Percentiles rank a stretch among this genome's conserved stretches.
These are phyloP conservation scores for Tokudaia tokunoshimensis DNA, from an alignment of 2,797 vertebrate genomes.

Conservation along the genomic window DNA sequence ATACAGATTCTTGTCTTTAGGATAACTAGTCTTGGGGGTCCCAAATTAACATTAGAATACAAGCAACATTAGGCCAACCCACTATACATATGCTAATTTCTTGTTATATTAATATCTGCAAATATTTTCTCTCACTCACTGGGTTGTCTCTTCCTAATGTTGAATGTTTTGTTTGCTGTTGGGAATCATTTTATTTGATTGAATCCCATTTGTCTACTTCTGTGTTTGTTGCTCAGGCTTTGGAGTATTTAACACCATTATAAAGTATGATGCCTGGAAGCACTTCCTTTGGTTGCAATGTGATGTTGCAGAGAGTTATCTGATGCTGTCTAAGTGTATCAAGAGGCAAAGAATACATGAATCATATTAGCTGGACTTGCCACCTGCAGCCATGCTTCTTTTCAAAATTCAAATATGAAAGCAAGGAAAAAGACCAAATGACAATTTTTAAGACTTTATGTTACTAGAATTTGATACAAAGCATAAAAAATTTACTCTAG, in stretches of 20 bases:
- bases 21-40: too few species aligned
- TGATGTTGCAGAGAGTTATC: not conserved
- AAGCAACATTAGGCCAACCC: too few species aligned
- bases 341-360: not conserved
- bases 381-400: not conserved
- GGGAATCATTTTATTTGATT: not conserved
- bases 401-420: slow-evolving; percentile 3
- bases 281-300: not conserved
- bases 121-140: not conserved
- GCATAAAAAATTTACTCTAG: slow-evolving; percentile 42
- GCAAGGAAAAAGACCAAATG: not conserved
- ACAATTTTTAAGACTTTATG: not conserved
- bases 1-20: too few species aligned
- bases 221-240: not conserved
- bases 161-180: not conserved
- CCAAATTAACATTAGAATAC: too few species aligned
- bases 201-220: not conserved
- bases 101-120: not conserved
- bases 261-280: not conserved
- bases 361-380: not conserved
- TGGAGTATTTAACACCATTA: not conserved
- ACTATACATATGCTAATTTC: not conserved
- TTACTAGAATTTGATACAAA: not conserved
- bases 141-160: not conserved
- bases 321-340: not conserved